Evolutionary conservation across 2,888 invertebrate genomes (phyloP), one percentile per base, ranked within the genome.

Genomic region (Orthonychiurus folsomi): DNA sequence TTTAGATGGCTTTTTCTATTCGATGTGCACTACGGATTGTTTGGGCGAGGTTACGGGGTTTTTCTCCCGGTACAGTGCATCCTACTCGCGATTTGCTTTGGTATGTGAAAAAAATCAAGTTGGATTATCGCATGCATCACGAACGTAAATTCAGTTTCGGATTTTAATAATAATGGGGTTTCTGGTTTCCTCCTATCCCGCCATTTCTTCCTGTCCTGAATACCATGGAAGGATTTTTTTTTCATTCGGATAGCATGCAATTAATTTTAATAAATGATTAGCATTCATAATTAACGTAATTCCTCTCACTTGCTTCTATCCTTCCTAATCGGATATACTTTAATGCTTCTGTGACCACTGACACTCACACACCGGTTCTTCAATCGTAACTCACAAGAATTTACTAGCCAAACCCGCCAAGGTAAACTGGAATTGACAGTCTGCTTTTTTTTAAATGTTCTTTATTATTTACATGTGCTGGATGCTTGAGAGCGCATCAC

Each of bases 91-190:
- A n/a, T n/a, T n/a, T n/a, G n/a, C n/a, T n/a, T n/a, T n/a, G 37
- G 37, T 37, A 9, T 37, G 9, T 37, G 37, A 37, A 37, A 37
- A 9, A 37, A 9, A 37, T 37, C n/a, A n/a, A n/a, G n/a, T 37
- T 37, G 37, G 37, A 37, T 37, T 37, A 37, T 37, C 37, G 37
- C 37, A 37, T 37, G 37, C 37, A 37, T 37, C 37, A 37, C 37
- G 37, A 5, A 37, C 5, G 37, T 37, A 37, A n/a, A 37, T 37
- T 37, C 37, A 37, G 37, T 37, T 37, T 37, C 37, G 15, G 37
- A 37, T 37, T 37, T 37, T 15, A 37, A 37, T 37, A 37, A 37
- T 37, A 37, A 37, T 37, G 37, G 37, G 37, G 37, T 37, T 37
- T 37, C 37, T 37, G 15, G 37, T 37, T 37, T 37, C 37, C 37